Evolutionary conservation across 2,113 vertebrate species (phyloP), one percentile per base, ranked within the genome.

Genomic region (Thomomys bottae): DNA sequence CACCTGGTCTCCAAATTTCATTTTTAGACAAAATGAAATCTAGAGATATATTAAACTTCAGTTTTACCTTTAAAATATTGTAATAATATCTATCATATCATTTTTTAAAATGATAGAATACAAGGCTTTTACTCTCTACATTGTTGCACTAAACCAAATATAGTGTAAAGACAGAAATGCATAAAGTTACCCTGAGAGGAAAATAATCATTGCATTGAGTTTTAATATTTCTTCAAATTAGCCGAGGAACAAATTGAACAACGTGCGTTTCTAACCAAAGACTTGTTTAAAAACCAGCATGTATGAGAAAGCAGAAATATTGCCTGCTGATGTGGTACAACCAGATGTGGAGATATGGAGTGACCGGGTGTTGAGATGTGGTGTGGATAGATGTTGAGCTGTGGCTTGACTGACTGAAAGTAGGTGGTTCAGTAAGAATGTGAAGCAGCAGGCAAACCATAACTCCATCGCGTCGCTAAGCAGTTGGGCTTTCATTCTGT

Each of bases 21-120:
- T 32, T 38, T 72, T 40, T 68, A 83, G 11, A 2, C 2, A 77
- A 20, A 63, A 28, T 57, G 10, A 78, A 92, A 79, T 28, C 32
- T 21, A 32, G 45, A 68, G 73, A 73, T 92, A 42, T 14, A 38
- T 80, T 40, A 88, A 94, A 87, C 34, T 77, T 82, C 30, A 45
- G 6, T 45, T 80, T 9, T n/a, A 36, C 73, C 30, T 68, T 84
- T 3, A 70, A 28, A 32, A 66, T 23, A 72, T 66, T 66, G n/a
- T 71, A 83, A 45, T 54, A 73, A 67, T 38, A 75, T 34, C 61
- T 38, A 63, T 36, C 5, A 73, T 54, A 8, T 30, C 82, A 10
- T 11, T 73, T 45, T 61, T 40, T 76, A 68, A 81, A 80, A 79
- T 68, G 57, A 73, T 72, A 15, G 5, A 45, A 80, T 84, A 84